Percentiles rank a stretch among this genome's conserved stretches.
These are phyloP conservation scores for Cataglyphis rosenhaueri DNA, from an alignment of 2,888 invertebrate genomes.

Conservation along the genomic window DNA sequence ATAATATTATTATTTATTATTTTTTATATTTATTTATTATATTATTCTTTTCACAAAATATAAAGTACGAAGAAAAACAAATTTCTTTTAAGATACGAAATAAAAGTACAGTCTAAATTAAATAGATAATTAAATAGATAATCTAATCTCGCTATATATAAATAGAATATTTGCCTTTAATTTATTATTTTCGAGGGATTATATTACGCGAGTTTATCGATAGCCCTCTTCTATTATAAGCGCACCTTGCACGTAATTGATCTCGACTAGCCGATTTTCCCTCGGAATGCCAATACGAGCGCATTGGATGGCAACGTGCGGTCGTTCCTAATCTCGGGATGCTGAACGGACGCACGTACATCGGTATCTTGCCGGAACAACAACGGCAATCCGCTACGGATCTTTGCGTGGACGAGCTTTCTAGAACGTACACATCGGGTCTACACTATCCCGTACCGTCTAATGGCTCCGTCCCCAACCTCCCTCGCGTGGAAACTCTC, in stretches of 20 bases:
- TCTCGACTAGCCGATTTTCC: slow-evolving; percentile 54
- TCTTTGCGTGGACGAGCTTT: slow-evolving; percentile 29
- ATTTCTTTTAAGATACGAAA: too few species aligned
- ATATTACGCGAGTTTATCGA: slow-evolving; percentile 7
- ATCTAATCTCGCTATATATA: background rate
- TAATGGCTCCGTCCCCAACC: slow-evolving; percentile 31
- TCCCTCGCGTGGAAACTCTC: slow-evolving; percentile 28
- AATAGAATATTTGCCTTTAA: too few species aligned
- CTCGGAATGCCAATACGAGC: slow-evolving; percentile 46
- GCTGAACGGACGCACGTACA: slow-evolving; percentile 58
- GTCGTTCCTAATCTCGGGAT: slow-evolving; percentile 61
- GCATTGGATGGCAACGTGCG: slow-evolving; percentile 37
- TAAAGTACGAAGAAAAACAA: too few species aligned
- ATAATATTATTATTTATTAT: background rate
- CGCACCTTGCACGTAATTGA: slow-evolving; percentile 24
- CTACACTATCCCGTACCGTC: slow-evolving; percentile 12
- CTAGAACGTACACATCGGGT: slow-evolving; percentile 32
- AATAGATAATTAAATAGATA: background rate
- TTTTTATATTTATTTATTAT: background rate
- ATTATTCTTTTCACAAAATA: background rate
- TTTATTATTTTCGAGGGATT: background rate
- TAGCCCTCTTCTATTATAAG: background rate
- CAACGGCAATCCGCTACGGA: slow-evolving; percentile 46
- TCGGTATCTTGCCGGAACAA: slow-evolving; percentile 44
- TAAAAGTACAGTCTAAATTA: background rate